phyloP scores from a whole-genome alignment of 2,797 vertebrate genomes.

The Mallotus villosus region DNA sequence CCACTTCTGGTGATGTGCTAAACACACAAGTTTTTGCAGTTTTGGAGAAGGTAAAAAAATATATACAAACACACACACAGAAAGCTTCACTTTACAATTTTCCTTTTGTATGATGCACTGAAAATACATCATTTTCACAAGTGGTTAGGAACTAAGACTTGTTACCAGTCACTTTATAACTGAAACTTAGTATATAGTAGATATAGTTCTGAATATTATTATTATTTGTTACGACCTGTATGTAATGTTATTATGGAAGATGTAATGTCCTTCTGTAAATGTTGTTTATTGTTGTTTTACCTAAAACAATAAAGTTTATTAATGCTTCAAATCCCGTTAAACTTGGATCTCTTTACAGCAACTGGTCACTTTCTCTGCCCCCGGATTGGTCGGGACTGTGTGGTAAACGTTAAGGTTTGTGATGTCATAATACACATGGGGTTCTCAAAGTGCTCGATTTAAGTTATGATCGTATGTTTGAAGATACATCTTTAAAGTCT shows the following conservation, averaged over 20 bases:
- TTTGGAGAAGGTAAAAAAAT: slow-evolving; percentile 18
- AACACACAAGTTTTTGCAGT: slow-evolving; percentile 68
- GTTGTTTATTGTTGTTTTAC: slow-evolving; percentile 90
- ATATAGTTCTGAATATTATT: slow-evolving; percentile 70
- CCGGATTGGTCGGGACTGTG: neutral
- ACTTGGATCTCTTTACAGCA: neutral
- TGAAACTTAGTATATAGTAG: slow-evolving; percentile 82
- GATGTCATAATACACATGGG: no score
- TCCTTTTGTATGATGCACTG: slow-evolving; percentile 82
- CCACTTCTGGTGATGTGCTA: slow-evolving; percentile 71
- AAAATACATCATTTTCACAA: slow-evolving; percentile 76
- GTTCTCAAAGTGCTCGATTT: no score
- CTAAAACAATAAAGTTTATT: slow-evolving; percentile 93
- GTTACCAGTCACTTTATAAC: slow-evolving; percentile 76
- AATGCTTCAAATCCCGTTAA: slow-evolving; percentile 55
- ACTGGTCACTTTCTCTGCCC: neutral
- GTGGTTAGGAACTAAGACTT: slow-evolving; percentile 75
- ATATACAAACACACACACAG: no score
- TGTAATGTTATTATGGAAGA: slow-evolving; percentile 95
- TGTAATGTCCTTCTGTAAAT: slow-evolving; percentile 94
- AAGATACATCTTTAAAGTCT: no score
- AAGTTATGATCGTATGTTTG: no score
- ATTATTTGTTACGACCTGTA: slow-evolving; percentile 91
- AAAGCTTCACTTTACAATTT: slow-evolving; percentile 60
- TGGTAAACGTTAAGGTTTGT: no score